Evolutionary conservation across 2,797 vertebrate species (phyloP), one percentile per base, ranked within the genome.

Genomic region (Eidolon dupreanum): DNA sequence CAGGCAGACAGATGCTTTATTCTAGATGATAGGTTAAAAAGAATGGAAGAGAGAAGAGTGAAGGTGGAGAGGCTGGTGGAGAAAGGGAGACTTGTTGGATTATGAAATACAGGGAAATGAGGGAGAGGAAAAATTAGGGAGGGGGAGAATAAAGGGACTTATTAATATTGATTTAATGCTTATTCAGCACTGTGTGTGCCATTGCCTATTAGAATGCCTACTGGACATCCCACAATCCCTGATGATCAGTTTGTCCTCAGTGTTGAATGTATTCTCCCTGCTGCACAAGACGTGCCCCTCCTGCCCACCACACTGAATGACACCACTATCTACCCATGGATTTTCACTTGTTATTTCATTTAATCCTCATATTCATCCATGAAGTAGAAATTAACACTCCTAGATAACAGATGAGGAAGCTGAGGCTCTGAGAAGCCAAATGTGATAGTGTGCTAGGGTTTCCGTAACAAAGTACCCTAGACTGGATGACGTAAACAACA

Each of bases 191-290:
- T 10, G 1, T 7, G 6, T 12, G 20, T 1, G 11, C 71, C 66
- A 13, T n/a, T 38, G 31, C 24, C 61, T 77, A 13, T 5, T 55
- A 71, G 86, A 82, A 82, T 70, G 28, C 9, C 53, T 31, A 43
- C 28, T 36, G 77, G 36, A 11, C 6, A 4, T 66, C 26, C 57
- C 75, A 46, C 3, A 6, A 63, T 9, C 38, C 6, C 43, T 26
- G 36, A 8, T 24, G 17, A 51, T 75, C 38, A 61, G 10, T 3
- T 83, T 74, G 16, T 78, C 33, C 43, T 19, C 16, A 41, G 22
- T 0, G 46, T 0, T 53, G 73, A 73, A 73, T 26, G 59, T 59
- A 8, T 38, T 22, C 2, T 13, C 0, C 0, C 2, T 43, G 20
- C 17, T n/a, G 12, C 17, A 20, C 53, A 61, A 68, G 59, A 49